Evolutionary conservation across 2,888 invertebrate species (phyloP).

Genomic region (Caenorhabditis panamensis): DNA sequence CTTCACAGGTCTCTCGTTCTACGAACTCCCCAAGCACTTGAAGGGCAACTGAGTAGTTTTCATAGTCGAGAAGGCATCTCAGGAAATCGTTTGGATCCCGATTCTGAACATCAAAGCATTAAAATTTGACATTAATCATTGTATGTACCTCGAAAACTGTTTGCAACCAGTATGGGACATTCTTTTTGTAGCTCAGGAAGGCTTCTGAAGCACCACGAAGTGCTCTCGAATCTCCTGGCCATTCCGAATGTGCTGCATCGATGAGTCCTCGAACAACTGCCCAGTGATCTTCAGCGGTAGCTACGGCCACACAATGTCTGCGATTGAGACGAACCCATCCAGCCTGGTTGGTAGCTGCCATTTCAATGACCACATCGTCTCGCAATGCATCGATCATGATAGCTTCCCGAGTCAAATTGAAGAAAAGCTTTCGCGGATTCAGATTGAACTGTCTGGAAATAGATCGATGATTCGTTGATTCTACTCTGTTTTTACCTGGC

Average conservation of each 20-base stretch:
- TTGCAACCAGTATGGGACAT: constrained; percentile 65
- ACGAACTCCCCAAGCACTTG: constrained; percentile 50
- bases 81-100: constrained; percentile 71
- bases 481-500: constrained; percentile 36
- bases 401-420: constrained; percentile 66
- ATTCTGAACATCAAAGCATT: constrained; percentile 56
- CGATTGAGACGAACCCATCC: constrained; percentile 64
- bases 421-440: constrained; percentile 60
- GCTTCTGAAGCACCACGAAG: constrained; percentile 60
- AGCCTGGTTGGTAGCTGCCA: constrained; percentile 42
- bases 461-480: too few species aligned
- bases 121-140: background rate
- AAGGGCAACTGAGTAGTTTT: constrained; percentile 65
- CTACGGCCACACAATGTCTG: constrained; percentile 42
- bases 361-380: constrained; percentile 42
- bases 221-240: constrained; percentile 62
- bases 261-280: constrained; percentile 59
- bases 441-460: constrained; percentile 65
- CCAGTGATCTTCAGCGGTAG: constrained; percentile 63
- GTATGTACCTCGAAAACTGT: constrained; percentile 47
- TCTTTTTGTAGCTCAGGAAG: constrained; percentile 47
- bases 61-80: constrained; percentile 71
- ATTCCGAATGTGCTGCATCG: constrained; percentile 33
- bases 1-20: constrained; percentile 51
- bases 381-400: constrained; percentile 63